A percentile compares a stretch with the other conserved stretches of the same genome.
phyloP scores from a whole-genome alignment of 2,113 vertebrate genomes.

The Abramis brama region DNA sequence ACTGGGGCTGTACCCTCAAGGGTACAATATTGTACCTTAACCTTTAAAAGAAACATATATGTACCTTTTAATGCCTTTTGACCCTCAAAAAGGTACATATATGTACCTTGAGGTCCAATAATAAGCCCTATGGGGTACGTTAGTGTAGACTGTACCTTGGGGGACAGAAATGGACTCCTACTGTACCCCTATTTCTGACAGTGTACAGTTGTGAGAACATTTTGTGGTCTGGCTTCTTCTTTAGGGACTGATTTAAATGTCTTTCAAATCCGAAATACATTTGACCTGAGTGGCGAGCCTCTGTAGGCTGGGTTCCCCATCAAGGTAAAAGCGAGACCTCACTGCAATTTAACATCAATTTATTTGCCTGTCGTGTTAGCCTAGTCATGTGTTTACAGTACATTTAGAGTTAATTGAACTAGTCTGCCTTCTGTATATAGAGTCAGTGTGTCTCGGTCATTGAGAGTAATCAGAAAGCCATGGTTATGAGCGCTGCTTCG shows the following conservation, averaged over 20 bases:
- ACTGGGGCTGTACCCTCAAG: too few relatives aligned
- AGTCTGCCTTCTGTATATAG: conserved; percentile 26
- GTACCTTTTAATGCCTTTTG: too few relatives aligned
- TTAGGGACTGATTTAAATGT: not conserved
- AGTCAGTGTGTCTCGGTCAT: conserved; percentile 44
- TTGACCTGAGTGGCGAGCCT: not conserved
- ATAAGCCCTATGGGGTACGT: too few relatives aligned
- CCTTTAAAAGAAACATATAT: too few relatives aligned
- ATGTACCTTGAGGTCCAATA: too few relatives aligned
- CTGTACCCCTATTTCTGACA: too few relatives aligned
- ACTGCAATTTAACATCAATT: conserved; percentile 61
- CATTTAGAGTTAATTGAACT: conserved; percentile 47
- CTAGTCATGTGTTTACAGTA: conserved; percentile 64
- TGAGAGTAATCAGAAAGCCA: conserved; percentile 54
- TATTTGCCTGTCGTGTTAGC: conserved; percentile 38
- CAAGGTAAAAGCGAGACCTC: conserved; percentile 39
- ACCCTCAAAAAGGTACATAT: too few relatives aligned
- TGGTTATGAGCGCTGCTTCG: conserved; percentile 49
- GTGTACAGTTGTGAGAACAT: not conserved
- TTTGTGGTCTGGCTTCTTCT: not conserved
- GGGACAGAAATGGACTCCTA: too few relatives aligned
- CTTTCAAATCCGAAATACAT: conserved; percentile 1
- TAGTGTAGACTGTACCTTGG: too few relatives aligned
- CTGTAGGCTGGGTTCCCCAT: not conserved
- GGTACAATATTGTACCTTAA: too few relatives aligned